Conservation (phyloP, 2,888 invertebrate species). For the Orthosia gracilis region DNA sequence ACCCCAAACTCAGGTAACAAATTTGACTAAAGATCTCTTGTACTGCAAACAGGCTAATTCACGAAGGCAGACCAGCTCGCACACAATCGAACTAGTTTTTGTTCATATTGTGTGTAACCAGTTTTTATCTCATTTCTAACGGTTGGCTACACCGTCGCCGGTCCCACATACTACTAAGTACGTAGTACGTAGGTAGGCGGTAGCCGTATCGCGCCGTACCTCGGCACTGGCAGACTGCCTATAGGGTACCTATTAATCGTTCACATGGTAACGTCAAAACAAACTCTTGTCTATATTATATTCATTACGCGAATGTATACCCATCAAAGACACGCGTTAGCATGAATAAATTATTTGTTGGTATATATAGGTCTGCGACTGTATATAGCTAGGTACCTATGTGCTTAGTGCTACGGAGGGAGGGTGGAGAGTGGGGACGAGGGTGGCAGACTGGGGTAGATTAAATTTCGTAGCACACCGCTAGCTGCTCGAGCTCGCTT, state of each 20-base stretch:
- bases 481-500: slow-evolving; percentile 82
- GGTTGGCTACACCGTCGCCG: slow-evolving; percentile 75
- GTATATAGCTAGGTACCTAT: slow-evolving; percentile 69
- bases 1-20: slow-evolving; percentile 44
- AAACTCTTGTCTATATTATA: slow-evolving; percentile 72
- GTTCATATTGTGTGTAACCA: slow-evolving; percentile 59
- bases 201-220: slow-evolving; percentile 77
- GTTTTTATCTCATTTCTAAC: slow-evolving; percentile 78
- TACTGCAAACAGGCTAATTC: slow-evolving; percentile 28
- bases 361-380: slow-evolving; percentile 50
- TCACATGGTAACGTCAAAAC: slow-evolving; percentile 85
- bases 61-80: slow-evolving; percentile 40
- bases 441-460: slow-evolving; percentile 88
- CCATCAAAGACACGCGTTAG: slow-evolving; percentile 74
- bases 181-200: slow-evolving; percentile 53
- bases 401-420: slow-evolving; percentile 66
- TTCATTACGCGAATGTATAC: slow-evolving; percentile 64
- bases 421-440: slow-evolving; percentile 69
- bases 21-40: slow-evolving; percentile 5
- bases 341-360: slow-evolving; percentile 83
- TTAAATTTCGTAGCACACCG: slow-evolving; percentile 88
- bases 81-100: slow-evolving; percentile 69
- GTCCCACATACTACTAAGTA: slow-evolving; percentile 68
- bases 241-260: slow-evolving; percentile 70
- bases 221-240: slow-evolving; percentile 73